Percentiles rank a stretch among this genome's conserved stretches.
phyloP scores from a whole-genome alignment of 2,797 vertebrate species.

The Agapornis canus region DNA sequence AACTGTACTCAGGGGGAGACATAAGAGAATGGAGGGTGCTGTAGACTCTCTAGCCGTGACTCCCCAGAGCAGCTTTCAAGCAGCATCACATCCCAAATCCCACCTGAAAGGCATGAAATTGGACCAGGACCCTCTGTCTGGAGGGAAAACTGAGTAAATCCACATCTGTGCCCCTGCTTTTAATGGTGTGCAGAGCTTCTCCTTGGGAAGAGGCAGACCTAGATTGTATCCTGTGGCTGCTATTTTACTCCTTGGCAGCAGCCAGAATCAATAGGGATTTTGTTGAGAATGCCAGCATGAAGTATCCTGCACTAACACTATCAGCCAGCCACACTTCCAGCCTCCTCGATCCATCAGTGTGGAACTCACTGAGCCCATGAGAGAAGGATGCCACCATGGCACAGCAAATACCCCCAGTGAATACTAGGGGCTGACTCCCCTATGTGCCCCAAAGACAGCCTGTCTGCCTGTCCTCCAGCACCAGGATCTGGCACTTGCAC shows the following conservation, averaged over 20 bases:
- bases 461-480: not conserved
- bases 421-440: not conserved
- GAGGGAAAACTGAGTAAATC: not conserved
- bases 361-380: rapidly evolving
- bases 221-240: not conserved
- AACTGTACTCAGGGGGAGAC: not conserved
- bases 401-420: rapidly evolving
- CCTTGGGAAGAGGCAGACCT: not conserved
- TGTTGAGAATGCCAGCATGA: not conserved
- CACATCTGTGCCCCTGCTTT: not conserved
- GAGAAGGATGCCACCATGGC: not conserved
- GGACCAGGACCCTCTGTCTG: not conserved
- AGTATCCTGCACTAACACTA: not conserved
- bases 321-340: not conserved
- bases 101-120: not conserved
- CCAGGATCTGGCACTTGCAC: rapidly evolving
- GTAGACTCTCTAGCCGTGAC: not conserved
- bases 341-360: rapidly evolving
- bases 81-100: not conserved
- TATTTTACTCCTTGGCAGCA: not conserved
- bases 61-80: not conserved
- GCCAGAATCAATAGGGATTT: not conserved
- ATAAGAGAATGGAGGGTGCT: not conserved
- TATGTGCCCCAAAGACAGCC: rapidly evolving
- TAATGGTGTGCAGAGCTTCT: not conserved